phyloP scores from a whole-genome alignment of 2,797 vertebrate genomes.

The Oophaga sylvatica region DNA sequence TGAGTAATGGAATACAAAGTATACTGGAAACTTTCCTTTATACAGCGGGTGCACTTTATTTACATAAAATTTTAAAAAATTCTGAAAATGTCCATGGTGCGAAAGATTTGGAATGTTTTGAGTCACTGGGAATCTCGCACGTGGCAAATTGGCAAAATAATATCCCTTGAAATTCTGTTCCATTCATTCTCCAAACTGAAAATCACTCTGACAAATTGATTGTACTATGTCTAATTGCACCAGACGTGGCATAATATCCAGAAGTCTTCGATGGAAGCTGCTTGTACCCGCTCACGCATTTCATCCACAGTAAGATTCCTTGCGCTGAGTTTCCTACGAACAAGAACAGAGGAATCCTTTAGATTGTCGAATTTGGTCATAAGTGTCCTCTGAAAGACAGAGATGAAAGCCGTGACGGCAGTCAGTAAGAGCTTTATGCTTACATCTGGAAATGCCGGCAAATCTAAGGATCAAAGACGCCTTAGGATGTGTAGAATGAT shows the following conservation, averaged over 20 bases:
- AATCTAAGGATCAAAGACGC: constrained; percentile 26
- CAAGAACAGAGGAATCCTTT: not conserved
- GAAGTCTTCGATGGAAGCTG: not conserved
- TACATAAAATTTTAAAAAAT: too few species aligned
- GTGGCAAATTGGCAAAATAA: too few species aligned
- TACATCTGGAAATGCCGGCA: constrained; percentile 29
- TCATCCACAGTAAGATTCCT: not conserved
- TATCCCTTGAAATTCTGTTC: too few species aligned
- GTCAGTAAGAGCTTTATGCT: constrained; percentile 16
- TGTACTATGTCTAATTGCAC: too few species aligned
- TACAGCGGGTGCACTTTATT: too few species aligned
- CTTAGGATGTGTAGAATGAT: constrained; percentile 24
- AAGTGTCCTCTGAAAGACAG: constrained; percentile 27
- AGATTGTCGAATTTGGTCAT: not conserved
- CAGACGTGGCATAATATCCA: not conserved
- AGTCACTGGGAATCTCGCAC: too few species aligned
- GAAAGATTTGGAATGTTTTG: too few species aligned
- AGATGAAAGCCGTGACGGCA: constrained; percentile 30
- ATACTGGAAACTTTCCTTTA: too few species aligned
- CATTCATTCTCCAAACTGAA: too few species aligned
- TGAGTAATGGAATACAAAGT: too few species aligned
- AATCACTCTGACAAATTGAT: too few species aligned
- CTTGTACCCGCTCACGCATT: not conserved
- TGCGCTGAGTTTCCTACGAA: not conserved
- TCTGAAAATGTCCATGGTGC: too few species aligned